Percentiles rank a stretch among this genome's conserved stretches.
Conservation (phyloP, 2,797 vertebrate genomes). For the Cyclopterus lumpus region DNA sequence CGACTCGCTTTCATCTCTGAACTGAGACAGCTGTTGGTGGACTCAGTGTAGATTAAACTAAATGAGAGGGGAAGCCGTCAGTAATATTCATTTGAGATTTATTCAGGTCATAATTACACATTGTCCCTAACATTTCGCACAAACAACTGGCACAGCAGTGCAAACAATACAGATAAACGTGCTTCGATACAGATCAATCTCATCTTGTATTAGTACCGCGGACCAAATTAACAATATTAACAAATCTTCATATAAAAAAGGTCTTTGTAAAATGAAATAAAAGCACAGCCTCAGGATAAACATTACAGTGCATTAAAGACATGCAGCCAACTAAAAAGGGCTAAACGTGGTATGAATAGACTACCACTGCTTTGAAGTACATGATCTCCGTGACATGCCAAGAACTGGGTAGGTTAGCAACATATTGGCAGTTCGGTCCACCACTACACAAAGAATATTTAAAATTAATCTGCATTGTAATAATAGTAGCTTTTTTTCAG, state of each 20-base stretch:
- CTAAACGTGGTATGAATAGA: slow-evolving; percentile 11
- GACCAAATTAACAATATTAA: slow-evolving; percentile 59
- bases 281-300: slow-evolving; percentile 57
- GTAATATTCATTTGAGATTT: slow-evolving; percentile 83
- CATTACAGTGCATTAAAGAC: slow-evolving; percentile 66
- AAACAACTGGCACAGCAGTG: slow-evolving; percentile 84
- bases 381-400: slow-evolving; percentile 58
- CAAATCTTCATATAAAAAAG: slow-evolving; percentile 61
- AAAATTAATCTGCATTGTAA: slow-evolving; percentile 40
- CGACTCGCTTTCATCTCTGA: slow-evolving; percentile 23
- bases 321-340: slow-evolving; percentile 71
- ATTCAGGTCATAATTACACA: slow-evolving; percentile 85
- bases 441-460: slow-evolving; percentile 54
- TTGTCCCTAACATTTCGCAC: slow-evolving; percentile 77
- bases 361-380: slow-evolving; percentile 25
- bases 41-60: slow-evolving; percentile 23
- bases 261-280: slow-evolving; percentile 46
- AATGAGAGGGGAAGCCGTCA: slow-evolving; percentile 30
- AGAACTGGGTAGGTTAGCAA: slow-evolving; percentile 32
- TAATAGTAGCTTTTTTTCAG: slow-evolving; percentile 44
- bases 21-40: background rate
- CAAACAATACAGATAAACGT: slow-evolving; percentile 84
- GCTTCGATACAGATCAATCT: slow-evolving; percentile 77
- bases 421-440: slow-evolving; percentile 49
- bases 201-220: slow-evolving; percentile 58